Conservation (phyloP, 2,113 vertebrate species). For the Sceloporus undulatus region DNA sequence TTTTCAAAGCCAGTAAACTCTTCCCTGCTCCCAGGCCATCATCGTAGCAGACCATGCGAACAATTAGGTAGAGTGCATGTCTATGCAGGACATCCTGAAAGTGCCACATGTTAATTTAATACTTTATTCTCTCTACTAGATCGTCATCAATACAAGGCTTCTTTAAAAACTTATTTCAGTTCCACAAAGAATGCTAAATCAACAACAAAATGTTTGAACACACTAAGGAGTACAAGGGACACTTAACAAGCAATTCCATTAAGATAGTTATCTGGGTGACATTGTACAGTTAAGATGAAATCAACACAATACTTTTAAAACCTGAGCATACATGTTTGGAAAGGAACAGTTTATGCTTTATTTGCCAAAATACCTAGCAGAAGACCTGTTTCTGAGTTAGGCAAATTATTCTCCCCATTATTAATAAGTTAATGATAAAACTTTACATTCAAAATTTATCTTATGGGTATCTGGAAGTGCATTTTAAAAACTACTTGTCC, state of each 20-base stretch:
- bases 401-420: neutral
- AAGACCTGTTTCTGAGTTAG: neutral
- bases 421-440: neutral
- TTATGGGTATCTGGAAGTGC: too few relatives aligned
- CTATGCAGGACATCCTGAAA: constrained; percentile 92
- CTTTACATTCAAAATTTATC: neutral
- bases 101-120: neutral
- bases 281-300: too few relatives aligned
- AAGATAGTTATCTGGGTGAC: too few relatives aligned
- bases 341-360: neutral
- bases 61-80: constrained; percentile 93
- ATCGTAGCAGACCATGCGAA: constrained; percentile 96
- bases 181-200: too few relatives aligned
- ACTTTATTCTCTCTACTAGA: constrained; percentile 15
- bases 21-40: constrained; percentile 94
- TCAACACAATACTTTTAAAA: neutral
- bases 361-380: neutral
- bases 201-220: too few relatives aligned
- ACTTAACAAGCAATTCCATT: too few relatives aligned
- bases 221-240: too few relatives aligned
- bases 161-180: too few relatives aligned
- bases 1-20: constrained; percentile 94
- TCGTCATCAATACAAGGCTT: neutral
- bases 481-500: too few relatives aligned
- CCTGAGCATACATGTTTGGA: neutral